Evolutionary conservation across 2,797 vertebrate genomes (phyloP).

Genomic region (Poeciliopsis gracilis): DNA sequence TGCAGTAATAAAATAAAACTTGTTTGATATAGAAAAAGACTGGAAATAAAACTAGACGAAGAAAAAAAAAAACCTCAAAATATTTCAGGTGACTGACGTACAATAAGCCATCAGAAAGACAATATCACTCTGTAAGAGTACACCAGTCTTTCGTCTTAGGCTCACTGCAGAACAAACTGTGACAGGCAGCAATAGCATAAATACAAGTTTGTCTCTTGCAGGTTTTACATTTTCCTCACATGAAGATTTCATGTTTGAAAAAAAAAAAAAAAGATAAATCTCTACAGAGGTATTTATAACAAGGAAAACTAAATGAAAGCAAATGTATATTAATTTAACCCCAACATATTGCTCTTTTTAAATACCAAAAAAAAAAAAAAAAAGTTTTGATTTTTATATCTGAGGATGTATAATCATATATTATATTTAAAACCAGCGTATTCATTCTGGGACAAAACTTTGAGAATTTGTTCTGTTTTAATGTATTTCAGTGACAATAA

Average conservation of each 20-base stretch:
- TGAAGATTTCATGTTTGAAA: constrained; percentile 36
- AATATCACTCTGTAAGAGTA: constrained; percentile 64
- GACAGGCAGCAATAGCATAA: constrained; percentile 73
- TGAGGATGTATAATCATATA: constrained; percentile 16
- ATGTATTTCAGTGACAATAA: constrained; percentile 31
- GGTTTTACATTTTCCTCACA: constrained; percentile 53
- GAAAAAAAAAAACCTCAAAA: constrained; percentile 39
- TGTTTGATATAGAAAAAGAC: constrained; percentile 66
- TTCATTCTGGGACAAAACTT: constrained; percentile 16
- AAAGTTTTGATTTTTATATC: constrained; percentile 39
- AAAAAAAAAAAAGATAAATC: constrained; percentile 4
- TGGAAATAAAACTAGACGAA: constrained; percentile 61
- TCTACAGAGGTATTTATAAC: constrained; percentile 56
- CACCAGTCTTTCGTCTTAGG: constrained; percentile 81
- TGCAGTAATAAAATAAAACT: constrained; percentile 79
- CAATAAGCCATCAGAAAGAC: constrained; percentile 82
- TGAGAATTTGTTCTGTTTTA: constrained; percentile 12
- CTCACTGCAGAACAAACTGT: constrained; percentile 61
- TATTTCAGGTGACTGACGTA: constrained; percentile 47
- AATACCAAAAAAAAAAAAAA: constrained; percentile 29
- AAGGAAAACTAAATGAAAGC: constrained; percentile 38
- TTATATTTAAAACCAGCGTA: constrained; percentile 24
- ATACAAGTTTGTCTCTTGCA: constrained; percentile 64
- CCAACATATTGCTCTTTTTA: constrained; percentile 28
- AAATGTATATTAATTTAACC: constrained; percentile 24